Evolutionary conservation across 2,113 vertebrate genomes (phyloP), one percentile per base, ranked within the genome.

Genomic region (Cathartes aura): DNA sequence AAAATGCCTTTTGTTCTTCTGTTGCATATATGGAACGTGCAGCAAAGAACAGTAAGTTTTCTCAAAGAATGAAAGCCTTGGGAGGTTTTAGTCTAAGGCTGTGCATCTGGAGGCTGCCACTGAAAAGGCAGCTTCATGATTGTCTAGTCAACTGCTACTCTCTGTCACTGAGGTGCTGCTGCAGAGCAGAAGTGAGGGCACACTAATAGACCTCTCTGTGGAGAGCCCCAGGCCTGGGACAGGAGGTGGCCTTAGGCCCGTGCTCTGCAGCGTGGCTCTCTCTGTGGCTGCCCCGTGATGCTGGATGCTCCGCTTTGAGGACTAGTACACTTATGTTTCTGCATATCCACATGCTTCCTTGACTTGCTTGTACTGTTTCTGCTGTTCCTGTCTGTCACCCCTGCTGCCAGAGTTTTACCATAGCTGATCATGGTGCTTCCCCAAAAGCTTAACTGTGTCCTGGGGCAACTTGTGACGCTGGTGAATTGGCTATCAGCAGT

Each of bases 1-100:
- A 92, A 97, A 92, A 96, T 90, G 90, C 91, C 64, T 88, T 90
- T 94, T 71, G 73, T 92, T 94, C 67, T 94, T 94, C 74, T 68
- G 72, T 70, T 96, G 82, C 89, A 56, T 74, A 21, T 67, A 63
- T 80, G 70, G n/a, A 45, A 87, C 72, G 42, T 92, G 86, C 82
- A 90, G 68, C 92, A 52, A 62, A 88, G 78, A 94, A 90, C 67
- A 82, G 29, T n/a, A 71, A 81, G 34, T 43, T 76, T 70, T 85
- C 87, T 83, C 71, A 72, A 87, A 84, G 73, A 67, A n/a, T 53
- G 20, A 91, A 88, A 88, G 71, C 55, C 68, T 84, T 76, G 63
- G 34, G 66, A 79, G n/a, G 52, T 60, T 82, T 95, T 73, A 79
- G 68, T 92, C 23, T 62, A 72, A 71, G 42, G n/a, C 60, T 74